A percentile compares a stretch with the other conserved stretches of the same genome.
phyloP scores from a whole-genome alignment of 92 coral and sea anemone genomes.

The Parazoanthus atlanticus region DNA sequence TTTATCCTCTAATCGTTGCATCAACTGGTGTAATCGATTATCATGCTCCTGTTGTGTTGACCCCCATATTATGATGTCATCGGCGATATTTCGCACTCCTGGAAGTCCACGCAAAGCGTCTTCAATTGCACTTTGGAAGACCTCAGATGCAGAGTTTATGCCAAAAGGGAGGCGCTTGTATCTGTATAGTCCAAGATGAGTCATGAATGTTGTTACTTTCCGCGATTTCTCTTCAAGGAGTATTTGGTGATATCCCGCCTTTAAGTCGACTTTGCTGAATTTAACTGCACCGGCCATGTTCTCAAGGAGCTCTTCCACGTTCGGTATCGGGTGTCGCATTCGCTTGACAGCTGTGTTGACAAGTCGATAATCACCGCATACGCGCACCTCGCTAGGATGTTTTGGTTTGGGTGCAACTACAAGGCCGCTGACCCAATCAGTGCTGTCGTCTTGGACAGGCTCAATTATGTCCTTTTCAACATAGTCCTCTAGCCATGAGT shows the following conservation, averaged over 20 bases:
- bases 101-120: conserved; percentile 39
- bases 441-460: conserved; percentile 46
- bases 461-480: conserved; percentile 49
- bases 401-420: conserved; percentile 53
- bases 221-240: conserved; percentile 33
- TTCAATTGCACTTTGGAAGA: conserved; percentile 43
- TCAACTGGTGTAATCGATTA: conserved; percentile 26
- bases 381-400: conserved; percentile 46
- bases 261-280: conserved; percentile 48
- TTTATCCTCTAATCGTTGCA: conserved; percentile 30
- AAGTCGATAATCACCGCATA: conserved; percentile 56
- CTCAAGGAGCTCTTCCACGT: conserved; percentile 52
- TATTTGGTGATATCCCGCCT: conserved; percentile 56
- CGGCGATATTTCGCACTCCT: conserved; percentile 39
- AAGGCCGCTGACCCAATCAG: conserved; percentile 58
- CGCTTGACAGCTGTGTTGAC: conserved; percentile 44
- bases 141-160: conserved; percentile 44
- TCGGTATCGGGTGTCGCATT: conserved; percentile 47
- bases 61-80: conserved; percentile 43
- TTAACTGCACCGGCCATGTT: conserved; percentile 44
- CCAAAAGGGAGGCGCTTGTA: conserved; percentile 48
- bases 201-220: conserved; percentile 46
- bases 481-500: conserved; percentile 54
- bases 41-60: conserved; percentile 22
- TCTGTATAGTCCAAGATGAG: conserved; percentile 41